phyloP scores from a whole-genome alignment of 2,888 invertebrate species.

The Mystacides longicornis region DNA sequence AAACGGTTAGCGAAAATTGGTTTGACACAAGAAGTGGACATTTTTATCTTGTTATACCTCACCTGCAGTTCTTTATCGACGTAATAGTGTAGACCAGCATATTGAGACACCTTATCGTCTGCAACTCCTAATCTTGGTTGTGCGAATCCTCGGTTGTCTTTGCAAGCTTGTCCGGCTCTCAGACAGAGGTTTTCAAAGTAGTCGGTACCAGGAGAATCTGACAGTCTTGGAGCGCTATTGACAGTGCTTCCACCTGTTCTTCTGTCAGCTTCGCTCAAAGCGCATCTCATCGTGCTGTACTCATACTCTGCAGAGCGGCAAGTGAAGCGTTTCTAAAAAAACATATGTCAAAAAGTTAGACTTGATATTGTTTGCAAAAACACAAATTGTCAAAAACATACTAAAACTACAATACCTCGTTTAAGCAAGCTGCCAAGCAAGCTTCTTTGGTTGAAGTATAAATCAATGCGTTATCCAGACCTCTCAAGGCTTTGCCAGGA shows the following conservation, averaged over 20 bases:
- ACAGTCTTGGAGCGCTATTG: constrained; percentile 74
- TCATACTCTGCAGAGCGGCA: constrained; percentile 92
- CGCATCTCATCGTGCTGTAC: constrained; percentile 86
- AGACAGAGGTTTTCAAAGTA: constrained; percentile 73
- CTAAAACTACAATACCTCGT: constrained; percentile 57
- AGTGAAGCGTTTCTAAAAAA: constrained; percentile 71
- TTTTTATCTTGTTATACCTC: constrained; percentile 24
- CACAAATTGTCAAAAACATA: too few relatives aligned
- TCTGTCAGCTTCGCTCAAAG: constrained; percentile 83
- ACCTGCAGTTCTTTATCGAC: constrained; percentile 88
- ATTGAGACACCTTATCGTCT: constrained; percentile 86
- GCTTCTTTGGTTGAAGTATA: constrained; percentile 93
- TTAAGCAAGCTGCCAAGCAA: constrained; percentile 85
- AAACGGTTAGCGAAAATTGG: not conserved
- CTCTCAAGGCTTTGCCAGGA: constrained; percentile 85
- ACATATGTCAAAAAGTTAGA: too few relatives aligned
- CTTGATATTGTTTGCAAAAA: too few relatives aligned
- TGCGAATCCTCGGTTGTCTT: constrained; percentile 70
- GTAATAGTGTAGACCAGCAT: constrained; percentile 86
- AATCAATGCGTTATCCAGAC: constrained; percentile 84
- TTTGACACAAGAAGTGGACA: not conserved
- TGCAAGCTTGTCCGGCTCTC: constrained; percentile 82
- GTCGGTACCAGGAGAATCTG: constrained; percentile 65
- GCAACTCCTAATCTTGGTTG: constrained; percentile 82
- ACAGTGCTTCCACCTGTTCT: constrained; percentile 45